These are phyloP conservation scores for Acestrorhynchus altus DNA, from an alignment of 2,797 vertebrate species.

Conservation along the genomic window DNA sequence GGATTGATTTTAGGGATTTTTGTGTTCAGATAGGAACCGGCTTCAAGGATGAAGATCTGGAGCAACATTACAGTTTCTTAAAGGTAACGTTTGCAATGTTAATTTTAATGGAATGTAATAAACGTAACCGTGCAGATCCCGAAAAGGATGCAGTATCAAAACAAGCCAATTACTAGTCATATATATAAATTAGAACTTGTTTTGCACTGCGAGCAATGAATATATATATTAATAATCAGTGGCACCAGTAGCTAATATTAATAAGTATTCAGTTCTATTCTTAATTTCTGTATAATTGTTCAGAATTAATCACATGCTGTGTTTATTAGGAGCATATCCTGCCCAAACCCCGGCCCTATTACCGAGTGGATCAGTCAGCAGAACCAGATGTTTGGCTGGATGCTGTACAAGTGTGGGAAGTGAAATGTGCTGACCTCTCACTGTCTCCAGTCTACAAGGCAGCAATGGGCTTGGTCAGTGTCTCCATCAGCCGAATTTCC, in stretches of 20 bases:
- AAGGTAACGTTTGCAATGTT: slow-evolving; percentile 80
- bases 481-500: background rate
- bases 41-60: slow-evolving; percentile 90
- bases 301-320: background rate
- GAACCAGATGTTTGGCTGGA: slow-evolving; percentile 91
- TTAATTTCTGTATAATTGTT: too few species aligned
- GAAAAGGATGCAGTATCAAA: too few species aligned
- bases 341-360: slow-evolving; percentile 82
- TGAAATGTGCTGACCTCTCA: slow-evolving; percentile 91
- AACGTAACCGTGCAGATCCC: background rate
- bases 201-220: background rate
- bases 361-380: slow-evolving; percentile 80
- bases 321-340: slow-evolving; percentile 82
- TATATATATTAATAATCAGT: background rate
- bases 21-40: slow-evolving; percentile 88
- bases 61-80: slow-evolving; percentile 84
- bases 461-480: slow-evolving; percentile 88
- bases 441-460: slow-evolving; percentile 91
- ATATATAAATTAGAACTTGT: background rate
- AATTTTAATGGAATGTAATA: background rate
- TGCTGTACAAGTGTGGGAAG: slow-evolving; percentile 89
- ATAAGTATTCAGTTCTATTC: slow-evolving; percentile 19
- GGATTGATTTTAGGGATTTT: too few species aligned
- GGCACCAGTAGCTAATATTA: background rate
- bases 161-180: too few species aligned